These are phyloP conservation scores for Caenorhabditis zanzibari DNA, from an alignment of 2,888 invertebrate genomes.

Conservation along the genomic window DNA sequence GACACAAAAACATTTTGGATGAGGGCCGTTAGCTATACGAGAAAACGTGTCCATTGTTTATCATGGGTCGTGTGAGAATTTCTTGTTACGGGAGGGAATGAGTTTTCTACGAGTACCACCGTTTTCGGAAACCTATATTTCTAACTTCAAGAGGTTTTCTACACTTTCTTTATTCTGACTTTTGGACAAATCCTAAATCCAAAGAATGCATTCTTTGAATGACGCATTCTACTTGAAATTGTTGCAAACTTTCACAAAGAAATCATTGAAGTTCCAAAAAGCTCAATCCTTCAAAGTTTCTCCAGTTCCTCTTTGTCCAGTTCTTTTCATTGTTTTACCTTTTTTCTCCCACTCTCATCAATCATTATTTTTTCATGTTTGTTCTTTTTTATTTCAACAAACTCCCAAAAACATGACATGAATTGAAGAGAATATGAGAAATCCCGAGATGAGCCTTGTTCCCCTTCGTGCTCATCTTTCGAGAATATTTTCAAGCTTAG, in stretches of 20 bases:
- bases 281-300: background rate
- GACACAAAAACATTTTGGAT: background rate
- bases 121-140: background rate
- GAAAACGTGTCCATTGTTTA: constrained; percentile 25
- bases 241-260: too few species aligned
- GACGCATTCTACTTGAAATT: constrained; percentile 5
- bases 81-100: background rate
- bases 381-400: constrained; percentile 1
- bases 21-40: constrained; percentile 2
- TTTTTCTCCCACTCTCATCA: constrained; percentile 16
- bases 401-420: background rate
- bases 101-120: background rate
- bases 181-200: background rate
- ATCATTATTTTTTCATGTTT: constrained; percentile 16
- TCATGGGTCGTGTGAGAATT: background rate
- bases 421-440: background rate
- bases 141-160: too few species aligned
- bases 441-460: background rate
- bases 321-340: background rate
- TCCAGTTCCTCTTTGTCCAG: background rate
- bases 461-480: constrained; percentile 1
- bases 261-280: constrained; percentile 9
- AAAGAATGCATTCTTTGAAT: background rate
- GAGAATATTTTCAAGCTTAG: constrained; percentile 19
- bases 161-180: too few species aligned